These are phyloP conservation scores for Fragum fragum DNA, from an alignment of 2,888 invertebrate genomes.

Conservation along the genomic window DNA sequence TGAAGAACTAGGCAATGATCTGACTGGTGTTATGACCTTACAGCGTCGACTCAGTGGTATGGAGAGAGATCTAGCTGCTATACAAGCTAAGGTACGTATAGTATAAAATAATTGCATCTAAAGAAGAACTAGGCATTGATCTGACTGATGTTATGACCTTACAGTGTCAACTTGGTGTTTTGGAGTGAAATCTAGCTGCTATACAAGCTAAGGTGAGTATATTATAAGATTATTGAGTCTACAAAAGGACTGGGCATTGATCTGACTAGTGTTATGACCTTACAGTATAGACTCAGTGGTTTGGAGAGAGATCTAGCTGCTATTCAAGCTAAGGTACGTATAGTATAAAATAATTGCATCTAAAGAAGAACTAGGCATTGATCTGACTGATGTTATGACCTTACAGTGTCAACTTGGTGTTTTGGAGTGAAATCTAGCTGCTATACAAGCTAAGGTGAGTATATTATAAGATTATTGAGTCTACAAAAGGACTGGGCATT, in stretches of 20 bases:
- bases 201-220: slow-evolving; percentile 94
- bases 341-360: slow-evolving; percentile 95
- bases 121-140: slow-evolving; percentile 99
- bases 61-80: slow-evolving; percentile 99
- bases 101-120: slow-evolving; percentile 96
- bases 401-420: slow-evolving; percentile 97
- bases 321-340: slow-evolving; percentile 94
- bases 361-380: slow-evolving; percentile 98
- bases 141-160: slow-evolving; percentile 98
- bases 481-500: slow-evolving; percentile 98
- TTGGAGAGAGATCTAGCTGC: slow-evolving; percentile 99
- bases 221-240: slow-evolving; percentile 95
- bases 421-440: slow-evolving; percentile 99
- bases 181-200: slow-evolving; percentile 99
- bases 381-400: slow-evolving; percentile 98
- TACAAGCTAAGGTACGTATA: slow-evolving; percentile 93
- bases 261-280: slow-evolving; percentile 97
- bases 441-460: slow-evolving; percentile 95
- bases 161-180: slow-evolving; percentile 97
- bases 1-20: slow-evolving; percentile 98
- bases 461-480: slow-evolving; percentile 83
- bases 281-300: slow-evolving; percentile 97
- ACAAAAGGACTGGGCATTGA: slow-evolving; percentile 99
- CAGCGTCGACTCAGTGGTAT: slow-evolving; percentile 98
- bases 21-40: slow-evolving; percentile 98